Percentiles rank a stretch among this genome's conserved stretches.
phyloP scores from a whole-genome alignment of 1,140 invertebrate genomes.

The Aphaenogaster floridana region DNA sequence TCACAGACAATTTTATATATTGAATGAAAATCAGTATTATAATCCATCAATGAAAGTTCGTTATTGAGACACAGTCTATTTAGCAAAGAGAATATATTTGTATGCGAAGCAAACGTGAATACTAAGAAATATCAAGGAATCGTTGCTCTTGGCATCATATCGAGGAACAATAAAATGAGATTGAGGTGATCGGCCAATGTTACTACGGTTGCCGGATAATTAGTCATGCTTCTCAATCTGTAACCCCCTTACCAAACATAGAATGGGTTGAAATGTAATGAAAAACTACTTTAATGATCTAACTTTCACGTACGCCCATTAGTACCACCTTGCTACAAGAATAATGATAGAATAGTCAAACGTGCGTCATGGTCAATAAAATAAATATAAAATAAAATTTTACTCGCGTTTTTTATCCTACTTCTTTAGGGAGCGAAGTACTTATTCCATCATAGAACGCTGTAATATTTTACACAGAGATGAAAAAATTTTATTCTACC shows the following conservation, averaged over 20 bases:
- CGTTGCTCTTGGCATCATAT: background rate
- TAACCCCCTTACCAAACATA: constrained; percentile 24
- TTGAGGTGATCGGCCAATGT: constrained; percentile 6
- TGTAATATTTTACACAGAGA: background rate
- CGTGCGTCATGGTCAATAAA: constrained; percentile 27
- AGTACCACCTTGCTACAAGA: background rate
- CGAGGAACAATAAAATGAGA: constrained; percentile 8
- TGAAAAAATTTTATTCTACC: background rate
- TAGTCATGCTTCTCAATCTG: constrained; percentile 28
- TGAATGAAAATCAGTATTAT: background rate
- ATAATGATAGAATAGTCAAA: constrained; percentile 21
- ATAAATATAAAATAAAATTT: constrained; percentile 9
- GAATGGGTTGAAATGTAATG: constrained; percentile 4
- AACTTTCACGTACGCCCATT: constrained; percentile 60
- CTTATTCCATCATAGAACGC: background rate
- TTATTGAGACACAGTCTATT: background rate
- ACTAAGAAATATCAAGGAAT: background rate
- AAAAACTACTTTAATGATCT: constrained; percentile 64
- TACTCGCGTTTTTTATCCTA: background rate
- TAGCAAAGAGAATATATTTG: background rate
- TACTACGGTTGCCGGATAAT: constrained; percentile 12
- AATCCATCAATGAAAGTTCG: background rate
- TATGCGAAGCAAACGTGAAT: background rate
- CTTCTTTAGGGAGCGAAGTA: background rate
- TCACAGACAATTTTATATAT: background rate